phyloP scores from a whole-genome alignment of 2,888 invertebrate genomes.

The Lochmaea crataegi region DNA sequence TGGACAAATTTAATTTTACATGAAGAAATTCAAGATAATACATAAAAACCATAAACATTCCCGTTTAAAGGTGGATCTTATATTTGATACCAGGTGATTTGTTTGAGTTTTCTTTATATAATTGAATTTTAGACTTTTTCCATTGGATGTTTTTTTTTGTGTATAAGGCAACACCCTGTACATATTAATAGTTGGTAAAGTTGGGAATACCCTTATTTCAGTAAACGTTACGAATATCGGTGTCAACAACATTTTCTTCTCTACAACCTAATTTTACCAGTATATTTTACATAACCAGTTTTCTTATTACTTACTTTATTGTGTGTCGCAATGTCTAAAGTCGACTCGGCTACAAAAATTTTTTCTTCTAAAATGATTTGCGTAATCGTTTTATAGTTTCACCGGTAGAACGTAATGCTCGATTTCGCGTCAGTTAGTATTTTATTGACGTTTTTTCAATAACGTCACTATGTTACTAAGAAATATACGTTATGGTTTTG shows the following conservation, averaged over 20 bases:
- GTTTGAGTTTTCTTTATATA: too few relatives aligned
- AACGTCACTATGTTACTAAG: background rate
- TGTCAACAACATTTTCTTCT: background rate
- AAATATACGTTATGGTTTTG: background rate
- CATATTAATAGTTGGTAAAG: background rate
- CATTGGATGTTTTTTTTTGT: too few relatives aligned
- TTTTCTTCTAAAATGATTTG: conserved; percentile 1
- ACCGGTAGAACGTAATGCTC: conserved; percentile 1
- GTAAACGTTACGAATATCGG: background rate
- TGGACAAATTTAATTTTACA: too few relatives aligned
- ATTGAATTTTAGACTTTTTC: too few relatives aligned
- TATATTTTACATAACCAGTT: conserved; percentile 8
- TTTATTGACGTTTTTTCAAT: conserved; percentile 5
- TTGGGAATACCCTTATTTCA: background rate
- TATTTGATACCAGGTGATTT: too few relatives aligned
- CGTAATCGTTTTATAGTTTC: conserved; percentile 7
- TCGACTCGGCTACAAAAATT: background rate
- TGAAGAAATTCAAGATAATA: too few relatives aligned
- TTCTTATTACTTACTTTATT: background rate
- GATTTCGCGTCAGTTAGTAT: background rate
- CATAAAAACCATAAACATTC: too few relatives aligned
- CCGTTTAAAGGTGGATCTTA: too few relatives aligned
- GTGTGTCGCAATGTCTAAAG: conserved; percentile 3
- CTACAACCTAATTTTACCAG: background rate
- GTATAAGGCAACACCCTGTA: background rate